Conservation (phyloP, 2,797 vertebrate genomes). For the Margarornis squamiger region DNA sequence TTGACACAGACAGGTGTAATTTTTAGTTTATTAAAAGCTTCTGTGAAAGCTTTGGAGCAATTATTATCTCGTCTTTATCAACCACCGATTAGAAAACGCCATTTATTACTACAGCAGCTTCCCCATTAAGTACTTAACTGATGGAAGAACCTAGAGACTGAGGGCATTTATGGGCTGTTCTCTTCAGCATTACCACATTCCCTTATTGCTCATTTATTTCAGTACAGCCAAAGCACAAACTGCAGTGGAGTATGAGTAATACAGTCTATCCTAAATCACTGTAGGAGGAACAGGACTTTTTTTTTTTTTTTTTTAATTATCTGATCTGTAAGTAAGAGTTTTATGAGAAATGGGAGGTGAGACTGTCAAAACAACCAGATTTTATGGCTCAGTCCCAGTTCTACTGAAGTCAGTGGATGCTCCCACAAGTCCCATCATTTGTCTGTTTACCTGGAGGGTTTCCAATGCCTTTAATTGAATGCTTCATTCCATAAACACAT, state of each 20-base stretch:
- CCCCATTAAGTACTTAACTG: background rate
- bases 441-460: background rate
- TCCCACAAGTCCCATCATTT: background rate
- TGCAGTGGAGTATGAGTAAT: background rate
- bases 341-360: background rate
- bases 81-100: background rate
- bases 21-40: background rate
- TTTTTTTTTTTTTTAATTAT: background rate
- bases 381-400: slow-evolving; percentile 1
- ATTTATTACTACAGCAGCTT: background rate
- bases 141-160: background rate
- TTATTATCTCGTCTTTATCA: background rate
- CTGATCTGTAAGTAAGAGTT: slow-evolving; percentile 6
- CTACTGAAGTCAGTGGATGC: background rate
- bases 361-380: slow-evolving; percentile 22
- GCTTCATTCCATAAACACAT: slow-evolving; percentile 5
- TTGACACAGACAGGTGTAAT: background rate
- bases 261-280: background rate
- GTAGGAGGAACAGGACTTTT: background rate
- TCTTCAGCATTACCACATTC: background rate
- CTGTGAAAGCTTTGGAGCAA: background rate
- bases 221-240: background rate
- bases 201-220: background rate
- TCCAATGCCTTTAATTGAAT: background rate
- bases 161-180: background rate